A percentile compares a stretch with the other conserved stretches of the same genome.
Conservation (phyloP, 64 coral and sea anemone species). For the Stichodactyla helianthus region DNA sequence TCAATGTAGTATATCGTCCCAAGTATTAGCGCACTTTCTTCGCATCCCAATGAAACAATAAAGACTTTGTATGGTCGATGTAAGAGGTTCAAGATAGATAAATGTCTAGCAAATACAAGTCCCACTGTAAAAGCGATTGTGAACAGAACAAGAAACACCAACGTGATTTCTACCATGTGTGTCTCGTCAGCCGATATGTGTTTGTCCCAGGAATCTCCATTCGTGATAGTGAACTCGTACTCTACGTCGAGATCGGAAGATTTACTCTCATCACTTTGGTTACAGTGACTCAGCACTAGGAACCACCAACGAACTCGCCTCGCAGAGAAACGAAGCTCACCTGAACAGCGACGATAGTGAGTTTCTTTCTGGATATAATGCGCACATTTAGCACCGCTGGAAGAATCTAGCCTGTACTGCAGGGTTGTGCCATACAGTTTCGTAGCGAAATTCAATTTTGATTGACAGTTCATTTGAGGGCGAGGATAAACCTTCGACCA, state of each 20-base stretch:
- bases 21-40: slow-evolving; percentile 35
- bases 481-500: slow-evolving; percentile 46
- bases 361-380: slow-evolving; percentile 4
- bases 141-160: background rate
- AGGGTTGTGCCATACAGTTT: slow-evolving; percentile 17
- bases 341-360: slow-evolving; percentile 47
- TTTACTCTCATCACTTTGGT: slow-evolving; percentile 21
- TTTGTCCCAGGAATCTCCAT: slow-evolving; percentile 62
- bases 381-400: slow-evolving; percentile 16
- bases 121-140: slow-evolving; percentile 5
- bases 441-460: slow-evolving; percentile 38
- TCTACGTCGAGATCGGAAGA: slow-evolving; percentile 29
- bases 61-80: slow-evolving; percentile 64
- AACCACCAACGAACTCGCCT: slow-evolving; percentile 58
- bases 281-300: slow-evolving; percentile 67
- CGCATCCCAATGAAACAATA: slow-evolving; percentile 35
- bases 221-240: slow-evolving; percentile 63
- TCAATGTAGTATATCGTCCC: slow-evolving; percentile 27
- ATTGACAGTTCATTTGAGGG: slow-evolving; percentile 44
- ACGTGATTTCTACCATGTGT: slow-evolving; percentile 20
- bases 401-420: background rate
- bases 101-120: slow-evolving; percentile 18
- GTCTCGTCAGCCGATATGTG: slow-evolving; percentile 42
- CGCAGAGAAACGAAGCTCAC: slow-evolving; percentile 37
- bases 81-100: slow-evolving; percentile 29